phyloP scores from a whole-genome alignment of 2,797 vertebrate species.

The Myiotriccus ornatus region DNA sequence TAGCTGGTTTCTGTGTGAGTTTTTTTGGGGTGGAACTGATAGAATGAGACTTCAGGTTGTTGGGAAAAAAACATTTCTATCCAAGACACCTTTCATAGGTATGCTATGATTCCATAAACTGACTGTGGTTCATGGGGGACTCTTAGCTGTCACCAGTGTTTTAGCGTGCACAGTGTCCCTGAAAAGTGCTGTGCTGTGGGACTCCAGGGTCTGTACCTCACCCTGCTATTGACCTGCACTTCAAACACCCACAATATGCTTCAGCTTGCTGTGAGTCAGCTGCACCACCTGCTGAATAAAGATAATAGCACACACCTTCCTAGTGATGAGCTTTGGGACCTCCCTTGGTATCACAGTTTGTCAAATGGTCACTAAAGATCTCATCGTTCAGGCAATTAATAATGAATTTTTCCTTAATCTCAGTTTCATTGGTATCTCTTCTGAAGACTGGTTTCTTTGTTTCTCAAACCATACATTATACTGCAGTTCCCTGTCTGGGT shows the following conservation, averaged over 20 bases:
- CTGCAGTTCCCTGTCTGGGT: not conserved
- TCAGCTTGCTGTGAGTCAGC: not conserved
- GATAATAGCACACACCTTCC: not conserved
- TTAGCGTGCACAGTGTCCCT: not conserved
- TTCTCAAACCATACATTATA: not conserved
- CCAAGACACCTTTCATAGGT: not conserved
- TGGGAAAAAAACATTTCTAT: not conserved
- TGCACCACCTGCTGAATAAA: not conserved
- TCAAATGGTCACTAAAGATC: not conserved
- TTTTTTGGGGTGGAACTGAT: not conserved
- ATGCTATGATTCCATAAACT: not conserved
- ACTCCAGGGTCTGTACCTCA: not conserved
- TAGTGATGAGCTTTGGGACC: rapidly evolving
- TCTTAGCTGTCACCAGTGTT: not conserved
- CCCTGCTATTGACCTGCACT: not conserved
- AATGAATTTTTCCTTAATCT: not conserved
- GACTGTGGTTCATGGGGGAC: not conserved
- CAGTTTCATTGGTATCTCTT: not conserved
- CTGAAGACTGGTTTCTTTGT: not conserved
- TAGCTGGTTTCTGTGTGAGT: rapidly evolving
- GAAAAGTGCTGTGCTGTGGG: not conserved
- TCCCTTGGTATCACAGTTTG: not conserved
- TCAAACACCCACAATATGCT: not conserved
- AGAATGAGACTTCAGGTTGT: not conserved
- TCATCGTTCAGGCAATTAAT: not conserved